Conservation (phyloP, 2,888 invertebrate genomes). For the Pandemis corylana region DNA sequence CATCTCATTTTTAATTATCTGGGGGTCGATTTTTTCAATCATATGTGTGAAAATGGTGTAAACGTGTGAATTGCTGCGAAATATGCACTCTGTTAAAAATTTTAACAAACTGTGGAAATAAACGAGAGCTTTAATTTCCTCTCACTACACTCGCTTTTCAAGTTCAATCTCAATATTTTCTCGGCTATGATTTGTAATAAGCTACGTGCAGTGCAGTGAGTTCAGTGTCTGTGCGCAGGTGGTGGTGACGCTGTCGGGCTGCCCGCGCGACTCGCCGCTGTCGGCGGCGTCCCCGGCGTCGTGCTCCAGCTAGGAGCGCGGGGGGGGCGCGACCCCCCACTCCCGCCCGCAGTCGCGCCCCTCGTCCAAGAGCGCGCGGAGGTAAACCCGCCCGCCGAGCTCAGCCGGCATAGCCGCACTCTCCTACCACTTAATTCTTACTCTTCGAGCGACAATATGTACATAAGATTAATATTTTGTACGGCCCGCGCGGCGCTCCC, state of each 20-base stretch:
- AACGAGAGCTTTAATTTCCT: too few species aligned
- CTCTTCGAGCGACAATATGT: conserved; percentile 84
- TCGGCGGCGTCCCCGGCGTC: conserved; percentile 95
- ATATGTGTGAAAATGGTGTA: too few species aligned
- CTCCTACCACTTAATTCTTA: conserved; percentile 60
- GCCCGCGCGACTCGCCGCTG: conserved; percentile 93
- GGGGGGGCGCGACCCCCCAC: conserved; percentile 85
- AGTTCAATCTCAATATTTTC: too few species aligned
- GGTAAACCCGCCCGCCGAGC: conserved; percentile 73
- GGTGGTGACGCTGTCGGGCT: conserved; percentile 95
- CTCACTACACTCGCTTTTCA: too few species aligned
- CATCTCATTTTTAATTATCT: too few species aligned
- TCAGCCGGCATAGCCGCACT: conserved; percentile 41
- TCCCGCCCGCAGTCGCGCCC: conserved; percentile 80
- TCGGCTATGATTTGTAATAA: neutral
- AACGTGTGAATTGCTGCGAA: too few species aligned
- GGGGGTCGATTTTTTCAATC: too few species aligned
- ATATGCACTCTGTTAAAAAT: too few species aligned
- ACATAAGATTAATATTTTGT: conserved; percentile 84
- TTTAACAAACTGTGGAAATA: too few species aligned
- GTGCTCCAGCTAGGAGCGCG: conserved; percentile 94
- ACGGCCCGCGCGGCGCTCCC: conserved; percentile 66
- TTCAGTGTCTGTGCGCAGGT: conserved; percentile 62
- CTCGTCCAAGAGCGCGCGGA: conserved; percentile 83
- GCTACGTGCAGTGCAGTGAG: neutral